Evolutionary conservation across 1,140 invertebrate genomes (phyloP).

Genomic region (Drosophila punjabiensis): DNA sequence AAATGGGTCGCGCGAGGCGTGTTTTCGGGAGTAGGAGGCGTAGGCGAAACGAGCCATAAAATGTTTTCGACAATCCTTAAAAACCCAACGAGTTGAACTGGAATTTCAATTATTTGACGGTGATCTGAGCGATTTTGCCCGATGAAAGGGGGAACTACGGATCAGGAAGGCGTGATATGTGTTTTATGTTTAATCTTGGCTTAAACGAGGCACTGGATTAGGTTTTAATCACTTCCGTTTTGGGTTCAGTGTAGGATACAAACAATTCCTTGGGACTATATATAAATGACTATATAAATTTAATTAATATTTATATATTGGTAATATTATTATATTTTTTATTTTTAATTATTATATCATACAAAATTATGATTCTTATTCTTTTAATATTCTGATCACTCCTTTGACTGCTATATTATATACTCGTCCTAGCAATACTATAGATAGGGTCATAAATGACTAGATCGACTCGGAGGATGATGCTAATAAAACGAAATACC

Average conservation of each 20-base stretch:
- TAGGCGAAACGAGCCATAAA: constrained; percentile 35
- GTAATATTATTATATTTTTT: not conserved
- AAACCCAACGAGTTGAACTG: constrained; percentile 40
- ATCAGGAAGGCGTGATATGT: constrained; percentile 1
- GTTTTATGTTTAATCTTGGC: constrained; percentile 13
- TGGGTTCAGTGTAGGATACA: too few relatives aligned
- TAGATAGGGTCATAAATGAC: too few relatives aligned
- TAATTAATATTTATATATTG: not conserved
- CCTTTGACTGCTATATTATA: not conserved
- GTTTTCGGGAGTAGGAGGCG: constrained; percentile 17
- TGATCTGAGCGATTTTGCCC: constrained; percentile 4
- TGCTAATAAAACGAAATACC: not conserved
- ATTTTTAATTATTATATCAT: not conserved
- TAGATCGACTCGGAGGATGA: not conserved
- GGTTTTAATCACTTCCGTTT: constrained; percentile 30
- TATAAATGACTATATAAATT: not conserved
- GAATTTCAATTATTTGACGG: constrained; percentile 41
- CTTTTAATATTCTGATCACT: not conserved
- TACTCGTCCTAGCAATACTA: not conserved
- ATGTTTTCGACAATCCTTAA: constrained; percentile 39
- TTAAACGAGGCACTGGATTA: constrained; percentile 10
- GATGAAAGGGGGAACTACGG: constrained; percentile 6
- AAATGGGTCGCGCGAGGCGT: constrained; percentile 35
- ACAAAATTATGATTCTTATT: not conserved
- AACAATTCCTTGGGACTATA: not conserved